These are phyloP conservation scores for Protophormia terraenovae DNA, from an alignment of 2,888 invertebrate species.

Conservation along the genomic window DNA sequence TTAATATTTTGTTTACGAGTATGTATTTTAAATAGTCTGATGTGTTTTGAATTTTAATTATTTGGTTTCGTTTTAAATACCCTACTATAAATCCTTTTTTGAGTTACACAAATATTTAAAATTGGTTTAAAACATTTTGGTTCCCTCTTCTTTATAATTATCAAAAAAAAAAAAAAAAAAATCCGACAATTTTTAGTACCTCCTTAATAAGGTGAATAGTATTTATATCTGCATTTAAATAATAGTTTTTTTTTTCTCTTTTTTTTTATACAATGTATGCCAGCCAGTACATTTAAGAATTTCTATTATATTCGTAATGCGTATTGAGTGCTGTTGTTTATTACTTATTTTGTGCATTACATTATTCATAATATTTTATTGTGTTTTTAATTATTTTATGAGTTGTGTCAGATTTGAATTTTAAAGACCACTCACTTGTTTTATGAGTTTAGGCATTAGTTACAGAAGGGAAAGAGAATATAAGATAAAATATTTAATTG, in stretches of 20 bases:
- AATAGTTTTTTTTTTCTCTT: no score
- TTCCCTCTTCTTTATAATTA: no score
- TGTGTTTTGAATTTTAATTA: slow-evolving; percentile 31
- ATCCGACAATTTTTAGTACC: background rate
- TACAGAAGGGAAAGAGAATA: no score
- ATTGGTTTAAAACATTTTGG: no score
- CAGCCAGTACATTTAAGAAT: background rate
- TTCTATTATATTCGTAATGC: background rate
- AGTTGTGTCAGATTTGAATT: background rate
- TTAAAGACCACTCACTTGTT: background rate
- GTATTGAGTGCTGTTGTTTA: background rate
- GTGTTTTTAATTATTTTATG: background rate
- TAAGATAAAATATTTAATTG: no score
- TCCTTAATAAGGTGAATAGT: background rate
- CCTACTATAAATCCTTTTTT: no score
- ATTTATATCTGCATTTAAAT: background rate
- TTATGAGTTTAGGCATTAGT: background rate
- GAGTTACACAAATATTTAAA: no score
- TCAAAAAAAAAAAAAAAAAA: background rate
- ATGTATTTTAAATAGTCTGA: background rate
- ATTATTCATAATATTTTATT: background rate
- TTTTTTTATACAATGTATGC: background rate
- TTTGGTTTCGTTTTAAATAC: background rate
- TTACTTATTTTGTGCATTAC: background rate
- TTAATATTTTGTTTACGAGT: background rate